A percentile compares a stretch with the other conserved stretches of the same genome.
Conservation (phyloP, 2,797 vertebrate species). For the Bucorvus abyssinicus region DNA sequence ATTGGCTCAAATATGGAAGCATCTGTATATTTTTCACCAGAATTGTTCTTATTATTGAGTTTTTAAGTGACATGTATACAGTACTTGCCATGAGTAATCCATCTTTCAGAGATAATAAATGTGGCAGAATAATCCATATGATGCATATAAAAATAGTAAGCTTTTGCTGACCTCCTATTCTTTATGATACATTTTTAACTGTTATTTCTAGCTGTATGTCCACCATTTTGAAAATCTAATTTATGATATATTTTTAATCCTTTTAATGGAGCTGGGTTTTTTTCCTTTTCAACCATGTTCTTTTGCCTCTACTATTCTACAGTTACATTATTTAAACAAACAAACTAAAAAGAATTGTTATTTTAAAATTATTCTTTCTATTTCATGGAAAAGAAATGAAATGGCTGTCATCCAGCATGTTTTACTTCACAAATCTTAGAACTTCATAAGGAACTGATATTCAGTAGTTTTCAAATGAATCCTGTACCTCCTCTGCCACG, state of each 20-base stretch:
- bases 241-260: background rate
- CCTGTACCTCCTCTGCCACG: background rate
- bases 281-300: background rate
- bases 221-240: background rate
- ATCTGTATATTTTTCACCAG: background rate
- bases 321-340: background rate
- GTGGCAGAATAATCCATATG: background rate
- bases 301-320: background rate
- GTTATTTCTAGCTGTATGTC: background rate
- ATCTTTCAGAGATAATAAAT: constrained; percentile 1
- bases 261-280: background rate
- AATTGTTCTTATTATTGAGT: background rate
- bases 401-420: background rate
- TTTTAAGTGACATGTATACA: constrained; percentile 29
- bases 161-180: background rate
- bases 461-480: background rate
- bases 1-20: background rate
- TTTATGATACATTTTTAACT: background rate
- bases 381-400: background rate
- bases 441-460: background rate
- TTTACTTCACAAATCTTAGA: background rate
- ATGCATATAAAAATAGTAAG: background rate
- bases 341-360: too few species aligned
- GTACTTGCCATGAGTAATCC: constrained; percentile 1
- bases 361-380: background rate